phyloP scores from a whole-genome alignment of 2,797 vertebrate species.

The Sebastes steindachneri region DNA sequence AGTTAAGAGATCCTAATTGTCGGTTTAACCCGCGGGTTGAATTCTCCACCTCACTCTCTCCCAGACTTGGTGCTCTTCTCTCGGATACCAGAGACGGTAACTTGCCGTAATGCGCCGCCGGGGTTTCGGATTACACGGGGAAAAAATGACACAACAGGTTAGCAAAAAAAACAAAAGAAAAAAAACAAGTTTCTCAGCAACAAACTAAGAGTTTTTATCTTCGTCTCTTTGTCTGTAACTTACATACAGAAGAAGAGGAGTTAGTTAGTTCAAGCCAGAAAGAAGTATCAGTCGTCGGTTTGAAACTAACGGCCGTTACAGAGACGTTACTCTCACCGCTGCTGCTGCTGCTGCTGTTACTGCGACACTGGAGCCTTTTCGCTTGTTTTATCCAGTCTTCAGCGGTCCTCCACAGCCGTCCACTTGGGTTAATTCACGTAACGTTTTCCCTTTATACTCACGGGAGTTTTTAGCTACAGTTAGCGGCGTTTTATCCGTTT shows the following conservation, averaged over 20 bases:
- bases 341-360: slow-evolving; percentile 40
- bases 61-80: slow-evolving; percentile 8
- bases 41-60: background rate
- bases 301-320: slow-evolving; percentile 9
- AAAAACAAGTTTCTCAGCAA: slow-evolving; percentile 9
- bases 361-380: slow-evolving; percentile 60
- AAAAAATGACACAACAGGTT: slow-evolving; percentile 74
- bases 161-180: background rate
- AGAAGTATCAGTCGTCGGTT: slow-evolving; percentile 22
- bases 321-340: slow-evolving; percentile 27
- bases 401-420: slow-evolving; percentile 16
- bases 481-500: background rate
- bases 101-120: slow-evolving; percentile 17
- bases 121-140: slow-evolving; percentile 46
- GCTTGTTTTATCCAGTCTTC: slow-evolving; percentile 26
- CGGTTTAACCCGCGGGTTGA: slow-evolving; percentile 8
- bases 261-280: background rate
- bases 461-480: background rate
- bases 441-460: background rate
- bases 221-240: background rate
- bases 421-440: background rate
- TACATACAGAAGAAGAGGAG: background rate
- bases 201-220: background rate
- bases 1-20: slow-evolving; percentile 41
- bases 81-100: slow-evolving; percentile 35